Evolutionary conservation across 2,113 vertebrate genomes (phyloP), one percentile per base, ranked within the genome.

Genomic region (Isichthys henryi): DNA sequence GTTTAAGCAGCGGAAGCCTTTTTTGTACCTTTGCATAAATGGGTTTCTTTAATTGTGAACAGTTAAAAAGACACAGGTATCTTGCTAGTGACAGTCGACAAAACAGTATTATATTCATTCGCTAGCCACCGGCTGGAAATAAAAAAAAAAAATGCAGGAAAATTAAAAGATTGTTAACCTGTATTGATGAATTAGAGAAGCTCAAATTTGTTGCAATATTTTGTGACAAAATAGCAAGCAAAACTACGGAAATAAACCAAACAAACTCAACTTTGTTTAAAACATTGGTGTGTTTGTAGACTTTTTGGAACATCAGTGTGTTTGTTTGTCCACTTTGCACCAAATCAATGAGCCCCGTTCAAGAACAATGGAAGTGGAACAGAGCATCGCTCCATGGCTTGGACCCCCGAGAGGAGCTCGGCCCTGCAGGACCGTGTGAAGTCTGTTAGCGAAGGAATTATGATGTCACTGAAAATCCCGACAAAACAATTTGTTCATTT

Each of bases 401-500:
- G 19, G 8, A 21, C 39, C 43, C 43, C 31, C 91, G 93, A 94
- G 94, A 92, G 92, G 93, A 92, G 93, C 93, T 91, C 94, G 91
- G 77, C 91, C 92, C 89, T 56, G 56, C 92, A 90, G 92, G 93
- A 92, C 93, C 92, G 84, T 45, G 87, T 90, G 90, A 7, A 91
- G 93, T 96, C 95, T 95, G 94, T 96, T 96, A 96, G 94, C 93
- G 48, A 92, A 94, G 94, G 92, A 96, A 93, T 94, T 93, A 96
- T 95, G 94, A 92, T 84, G 56, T 91, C 88, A 94, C 93, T 95
- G 94, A 95, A 95, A 95, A 95, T 94, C 90, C 94, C 95, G 95
- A 96, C 96, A 95, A 95, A 95, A 95, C 96, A 94, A 96, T 95
- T 95, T 93, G 94, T 96, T 96, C 95, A 96, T 95, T 96, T 96